A percentile compares a stretch with the other conserved stretches of the same genome.
Conservation (phyloP, 2,797 vertebrate species). For the Scolopax rusticola region DNA sequence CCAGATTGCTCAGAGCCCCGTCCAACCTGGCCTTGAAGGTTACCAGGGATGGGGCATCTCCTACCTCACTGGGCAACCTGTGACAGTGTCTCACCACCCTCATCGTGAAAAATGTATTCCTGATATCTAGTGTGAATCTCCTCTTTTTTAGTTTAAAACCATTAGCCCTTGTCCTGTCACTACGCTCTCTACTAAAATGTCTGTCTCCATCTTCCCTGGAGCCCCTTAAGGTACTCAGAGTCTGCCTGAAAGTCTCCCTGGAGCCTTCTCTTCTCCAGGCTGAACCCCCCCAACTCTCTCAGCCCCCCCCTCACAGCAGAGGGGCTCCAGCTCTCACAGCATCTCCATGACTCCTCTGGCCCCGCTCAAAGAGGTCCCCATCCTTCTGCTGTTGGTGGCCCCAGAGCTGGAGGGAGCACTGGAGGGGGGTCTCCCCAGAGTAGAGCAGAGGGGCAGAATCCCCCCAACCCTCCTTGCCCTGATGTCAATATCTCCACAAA, state of each 20-base stretch:
- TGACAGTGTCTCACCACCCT: accelerated
- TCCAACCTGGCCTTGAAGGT: accelerated
- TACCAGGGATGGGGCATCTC: background rate
- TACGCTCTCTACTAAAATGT: accelerated
- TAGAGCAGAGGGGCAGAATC: accelerated
- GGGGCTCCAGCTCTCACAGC: background rate
- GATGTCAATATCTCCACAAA: background rate
- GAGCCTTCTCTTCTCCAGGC: background rate
- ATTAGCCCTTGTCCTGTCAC: accelerated
- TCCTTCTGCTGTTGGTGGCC: background rate
- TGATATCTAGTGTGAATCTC: accelerated
- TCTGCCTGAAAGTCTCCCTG: accelerated
- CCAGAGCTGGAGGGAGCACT: accelerated
- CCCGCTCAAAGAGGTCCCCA: accelerated
- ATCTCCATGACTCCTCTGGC: accelerated
- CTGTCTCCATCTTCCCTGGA: background rate
- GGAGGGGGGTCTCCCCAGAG: accelerated
- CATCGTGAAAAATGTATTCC: accelerated
- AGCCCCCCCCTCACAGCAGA: background rate
- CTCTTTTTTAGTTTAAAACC: background rate
- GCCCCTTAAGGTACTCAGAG: accelerated
- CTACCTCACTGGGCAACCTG: background rate
- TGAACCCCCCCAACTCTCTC: background rate
- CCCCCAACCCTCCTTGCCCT: background rate
- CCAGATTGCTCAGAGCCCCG: accelerated